A percentile compares a stretch with the other conserved stretches of the same genome.
These are phyloP conservation scores for Pao palembangensis DNA, from an alignment of 2,113 vertebrate species.

Conservation along the genomic window DNA sequence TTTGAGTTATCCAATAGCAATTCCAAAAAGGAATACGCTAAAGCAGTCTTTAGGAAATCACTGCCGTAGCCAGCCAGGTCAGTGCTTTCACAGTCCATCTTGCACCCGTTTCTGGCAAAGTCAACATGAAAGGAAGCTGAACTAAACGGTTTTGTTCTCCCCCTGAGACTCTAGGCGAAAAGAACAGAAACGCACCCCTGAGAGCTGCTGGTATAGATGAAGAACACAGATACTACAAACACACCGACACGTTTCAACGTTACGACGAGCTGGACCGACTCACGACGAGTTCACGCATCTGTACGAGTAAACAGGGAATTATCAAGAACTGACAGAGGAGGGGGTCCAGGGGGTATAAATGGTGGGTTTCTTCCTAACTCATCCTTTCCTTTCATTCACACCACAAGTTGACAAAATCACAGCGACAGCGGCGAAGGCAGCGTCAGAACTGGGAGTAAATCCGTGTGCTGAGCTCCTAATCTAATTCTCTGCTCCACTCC, in stretches of 20 bases:
- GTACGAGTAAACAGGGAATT: too few relatives aligned
- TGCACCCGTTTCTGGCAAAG: too few relatives aligned
- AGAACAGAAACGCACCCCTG: neutral
- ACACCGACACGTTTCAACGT: neutral
- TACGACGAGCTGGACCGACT: too few relatives aligned
- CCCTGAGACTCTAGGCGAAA: neutral
- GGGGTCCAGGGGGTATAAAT: neutral
- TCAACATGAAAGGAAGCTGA: neutral
- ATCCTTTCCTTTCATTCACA: neutral
- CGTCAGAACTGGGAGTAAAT: slow-evolving; percentile 11
- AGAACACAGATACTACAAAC: neutral
- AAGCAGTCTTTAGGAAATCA: too few relatives aligned
- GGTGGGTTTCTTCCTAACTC: neutral
- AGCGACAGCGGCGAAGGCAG: neutral
- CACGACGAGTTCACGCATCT: too few relatives aligned
- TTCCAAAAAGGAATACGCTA: too few relatives aligned
- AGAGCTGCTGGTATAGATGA: neutral
- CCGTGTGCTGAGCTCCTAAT: slow-evolving; percentile 24
- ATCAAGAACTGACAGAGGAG: too few relatives aligned
- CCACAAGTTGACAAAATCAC: neutral
- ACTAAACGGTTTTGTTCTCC: too few relatives aligned
- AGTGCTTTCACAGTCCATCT: too few relatives aligned
- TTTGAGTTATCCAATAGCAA: neutral
- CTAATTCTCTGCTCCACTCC: slow-evolving; percentile 40
- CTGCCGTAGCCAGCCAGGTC: too few relatives aligned